Evolutionary conservation across 2,113 vertebrate species (phyloP).

Genomic region (Centrocercus urophasianus): DNA sequence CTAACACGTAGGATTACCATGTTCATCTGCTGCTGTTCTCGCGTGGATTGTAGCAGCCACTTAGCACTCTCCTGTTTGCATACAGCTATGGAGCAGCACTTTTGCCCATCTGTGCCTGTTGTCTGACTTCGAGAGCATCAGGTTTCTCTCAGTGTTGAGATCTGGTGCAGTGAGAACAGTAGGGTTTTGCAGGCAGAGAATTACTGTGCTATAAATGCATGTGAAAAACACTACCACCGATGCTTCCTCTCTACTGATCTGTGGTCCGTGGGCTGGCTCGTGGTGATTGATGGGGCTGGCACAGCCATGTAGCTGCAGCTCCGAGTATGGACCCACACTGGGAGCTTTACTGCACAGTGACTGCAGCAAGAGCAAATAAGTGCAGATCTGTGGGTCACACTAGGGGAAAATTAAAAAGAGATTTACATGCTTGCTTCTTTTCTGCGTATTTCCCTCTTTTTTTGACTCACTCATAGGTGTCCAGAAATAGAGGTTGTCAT

Average conservation of each 20-base stretch:
- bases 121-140: neutral
- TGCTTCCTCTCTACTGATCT: neutral
- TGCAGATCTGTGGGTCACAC: neutral
- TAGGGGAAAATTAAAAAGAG: neutral
- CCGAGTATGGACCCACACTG: constrained; percentile 15
- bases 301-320: constrained; percentile 57
- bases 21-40: neutral
- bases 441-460: neutral
- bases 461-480: neutral
- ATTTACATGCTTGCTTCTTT: neutral
- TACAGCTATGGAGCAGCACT: neutral
- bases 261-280: fast-evolving
- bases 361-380: constrained; percentile 10
- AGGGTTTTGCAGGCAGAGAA: neutral
- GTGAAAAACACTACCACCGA: fast-evolving
- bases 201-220: neutral
- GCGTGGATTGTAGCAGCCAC: neutral
- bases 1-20: neutral
- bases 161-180: neutral
- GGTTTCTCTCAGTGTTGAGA: neutral
- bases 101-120: neutral
- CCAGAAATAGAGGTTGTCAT: neutral
- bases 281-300: fast-evolving
- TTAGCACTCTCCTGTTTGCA: neutral
- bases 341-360: constrained; percentile 29